Evolutionary conservation across 2,888 invertebrate species (phyloP).

Genomic region (Tenthredo scrophulariae): DNA sequence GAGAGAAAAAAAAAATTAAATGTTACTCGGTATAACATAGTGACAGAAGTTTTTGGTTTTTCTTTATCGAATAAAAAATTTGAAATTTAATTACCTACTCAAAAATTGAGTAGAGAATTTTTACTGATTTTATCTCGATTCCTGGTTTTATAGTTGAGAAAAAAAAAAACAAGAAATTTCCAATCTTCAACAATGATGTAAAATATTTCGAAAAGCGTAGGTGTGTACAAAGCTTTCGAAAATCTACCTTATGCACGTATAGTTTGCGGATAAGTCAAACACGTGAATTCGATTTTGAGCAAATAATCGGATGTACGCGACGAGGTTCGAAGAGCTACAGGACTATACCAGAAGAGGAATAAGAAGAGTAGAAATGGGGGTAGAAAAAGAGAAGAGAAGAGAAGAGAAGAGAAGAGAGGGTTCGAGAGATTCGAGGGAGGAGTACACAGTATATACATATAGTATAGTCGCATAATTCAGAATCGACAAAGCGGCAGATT

Average conservation of each 20-base stretch:
- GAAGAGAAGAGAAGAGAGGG: slow-evolving; percentile 57
- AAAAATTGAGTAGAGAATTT: no score
- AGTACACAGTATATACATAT: slow-evolving; percentile 19
- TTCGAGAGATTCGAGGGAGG: slow-evolving; percentile 42
- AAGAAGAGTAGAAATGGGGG: slow-evolving; percentile 59
- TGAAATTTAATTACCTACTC: no score
- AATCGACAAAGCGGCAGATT: slow-evolving; percentile 78
- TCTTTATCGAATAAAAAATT: not conserved
- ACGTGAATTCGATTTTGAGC: slow-evolving; percentile 77
- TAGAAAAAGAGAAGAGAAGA: slow-evolving; percentile 57
- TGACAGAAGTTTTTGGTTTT: not conserved
- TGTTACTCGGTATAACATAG: not conserved
- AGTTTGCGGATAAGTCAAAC: slow-evolving; percentile 65
- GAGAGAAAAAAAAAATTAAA: not conserved
- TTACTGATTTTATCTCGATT: no score
- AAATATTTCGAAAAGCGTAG: not conserved
- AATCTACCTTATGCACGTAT: not conserved
- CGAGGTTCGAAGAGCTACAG: slow-evolving; percentile 58
- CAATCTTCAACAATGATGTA: not conserved
- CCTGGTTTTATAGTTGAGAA: no score
- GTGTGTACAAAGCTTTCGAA: slow-evolving; percentile 2
- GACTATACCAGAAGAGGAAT: slow-evolving; percentile 54
- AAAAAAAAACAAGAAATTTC: not conserved
- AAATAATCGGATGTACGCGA: slow-evolving; percentile 76
- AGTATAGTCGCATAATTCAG: slow-evolving; percentile 76